Percentiles rank a stretch among this genome's conserved stretches.
Evolutionary conservation across 2,888 invertebrate genomes (phyloP).

Genomic region (Mantis religiosa): DNA sequence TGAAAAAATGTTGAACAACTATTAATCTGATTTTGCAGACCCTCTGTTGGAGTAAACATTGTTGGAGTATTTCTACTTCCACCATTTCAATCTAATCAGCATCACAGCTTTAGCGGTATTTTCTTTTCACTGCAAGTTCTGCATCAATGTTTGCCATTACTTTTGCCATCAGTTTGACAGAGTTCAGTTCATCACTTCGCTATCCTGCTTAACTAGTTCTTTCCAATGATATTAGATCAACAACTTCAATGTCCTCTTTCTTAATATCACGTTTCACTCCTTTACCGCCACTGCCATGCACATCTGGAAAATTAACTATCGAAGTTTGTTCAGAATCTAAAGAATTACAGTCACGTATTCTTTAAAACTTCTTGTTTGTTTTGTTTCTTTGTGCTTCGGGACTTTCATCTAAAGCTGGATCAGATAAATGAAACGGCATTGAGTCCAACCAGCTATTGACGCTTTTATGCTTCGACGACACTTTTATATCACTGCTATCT

Average conservation of each 20-base stretch:
- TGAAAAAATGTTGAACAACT: too few relatives aligned
- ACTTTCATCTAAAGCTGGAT: not conserved
- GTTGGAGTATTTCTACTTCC: too few relatives aligned
- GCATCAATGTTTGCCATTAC: constrained; percentile 5
- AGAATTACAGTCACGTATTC: not conserved
- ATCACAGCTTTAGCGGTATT: not conserved
- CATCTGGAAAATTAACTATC: too few relatives aligned
- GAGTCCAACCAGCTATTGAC: not conserved
- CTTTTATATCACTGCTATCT: not conserved
- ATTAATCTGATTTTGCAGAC: too few relatives aligned
- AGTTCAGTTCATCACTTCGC: not conserved
- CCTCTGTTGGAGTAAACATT: too few relatives aligned
- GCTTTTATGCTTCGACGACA: not conserved
- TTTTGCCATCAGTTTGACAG: not conserved
- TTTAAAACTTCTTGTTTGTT: not conserved
- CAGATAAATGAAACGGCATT: too few relatives aligned
- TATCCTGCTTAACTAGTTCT: not conserved
- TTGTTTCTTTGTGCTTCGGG: not conserved
- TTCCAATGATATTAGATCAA: not conserved
- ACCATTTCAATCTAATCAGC: not conserved
- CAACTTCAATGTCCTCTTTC: not conserved
- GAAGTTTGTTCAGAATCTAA: not conserved
- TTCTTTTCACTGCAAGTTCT: not conserved
- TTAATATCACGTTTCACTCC: not conserved
- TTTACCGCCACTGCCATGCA: not conserved